Evolutionary conservation across 2,888 invertebrate species (phyloP), one percentile per base, ranked within the genome.

Genomic region (Chironomus tentans): DNA sequence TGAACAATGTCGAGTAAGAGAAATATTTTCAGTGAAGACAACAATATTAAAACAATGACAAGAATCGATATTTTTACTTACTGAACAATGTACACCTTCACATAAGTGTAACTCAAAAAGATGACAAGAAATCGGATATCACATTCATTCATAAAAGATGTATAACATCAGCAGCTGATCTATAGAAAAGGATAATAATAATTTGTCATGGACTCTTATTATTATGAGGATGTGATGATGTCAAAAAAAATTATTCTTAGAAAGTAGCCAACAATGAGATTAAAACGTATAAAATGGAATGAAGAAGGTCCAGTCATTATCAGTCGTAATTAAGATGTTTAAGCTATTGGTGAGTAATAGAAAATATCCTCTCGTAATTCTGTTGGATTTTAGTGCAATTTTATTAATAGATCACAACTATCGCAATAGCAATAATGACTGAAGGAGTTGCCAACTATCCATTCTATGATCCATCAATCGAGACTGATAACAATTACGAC

Each of bases 291-390:
- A 74, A 74, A 74, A 73, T 65, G 3, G 7, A 56, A 18, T 56
- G 56, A 56, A 7, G 5, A 5, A 68, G 22, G 15, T 6, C 18
- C 18, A 0, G 2, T n/a, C 10, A 5, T n/a, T 18, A 62, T 21
- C 62, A 56, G 24, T 73, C 47, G 22, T 73, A n/a, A 46, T 12
- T 65, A 73, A 73, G 73, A 73, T 73, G 73, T 62, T 73, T 15
- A 65, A 12, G 65, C 24, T 38, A 28, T 12, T 73, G 65, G 73
- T 73, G 18, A 73, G 73, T 46, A 38, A 56, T 18, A n/a, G 7
- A 15, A 15, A 7, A 15, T 56, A 0, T 56, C 18, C n/a, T 15
- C 6, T 56, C 3, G 18, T 56, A 18, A 56, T 56, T 56, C 13
- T 56, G 38, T 56, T 56, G 56, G 56, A 56, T 7, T 1, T 38